phyloP scores from a whole-genome alignment of 2,113 vertebrate species.

The Syrrhaptes paradoxus region DNA sequence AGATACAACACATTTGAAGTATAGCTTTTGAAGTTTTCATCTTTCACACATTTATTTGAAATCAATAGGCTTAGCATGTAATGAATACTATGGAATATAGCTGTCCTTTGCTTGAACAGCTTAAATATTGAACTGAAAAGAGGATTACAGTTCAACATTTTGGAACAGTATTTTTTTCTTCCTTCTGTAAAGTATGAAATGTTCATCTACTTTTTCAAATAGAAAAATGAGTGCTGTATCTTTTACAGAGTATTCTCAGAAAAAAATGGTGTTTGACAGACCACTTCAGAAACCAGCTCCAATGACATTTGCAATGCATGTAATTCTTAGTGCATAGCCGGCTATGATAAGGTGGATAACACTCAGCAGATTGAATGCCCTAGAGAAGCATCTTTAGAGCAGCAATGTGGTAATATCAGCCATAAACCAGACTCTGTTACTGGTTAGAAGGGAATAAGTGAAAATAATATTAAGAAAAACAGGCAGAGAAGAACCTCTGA shows the following conservation, averaged over 20 bases:
- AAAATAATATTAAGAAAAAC: neutral
- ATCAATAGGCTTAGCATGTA: conserved; percentile 3
- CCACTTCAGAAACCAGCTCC: conserved; percentile 20
- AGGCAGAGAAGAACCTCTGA: neutral
- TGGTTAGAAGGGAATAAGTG: conserved; percentile 5
- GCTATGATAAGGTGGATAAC: conserved; percentile 25
- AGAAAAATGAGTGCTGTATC: conserved; percentile 6
- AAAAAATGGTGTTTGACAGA: conserved; percentile 10
- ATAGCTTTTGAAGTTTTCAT: conserved; percentile 38
- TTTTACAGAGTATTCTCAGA: neutral
- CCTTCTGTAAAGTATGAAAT: neutral
- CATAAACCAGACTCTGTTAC: neutral
- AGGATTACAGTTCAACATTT: conserved; percentile 5
- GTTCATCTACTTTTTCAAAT: conserved; percentile 11
- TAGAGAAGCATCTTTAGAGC: conserved; percentile 2
- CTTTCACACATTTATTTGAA: conserved; percentile 14
- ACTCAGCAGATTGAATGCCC: conserved; percentile 16
- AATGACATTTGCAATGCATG: conserved; percentile 29
- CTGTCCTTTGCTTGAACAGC: neutral
- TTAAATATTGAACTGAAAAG: conserved; percentile 15
- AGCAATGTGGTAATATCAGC: neutral
- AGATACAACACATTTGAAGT: neutral
- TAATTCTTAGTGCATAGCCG: neutral
- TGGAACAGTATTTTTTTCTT: neutral
- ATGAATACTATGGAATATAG: neutral